Evolutionary conservation across 2,888 invertebrate genomes (phyloP).

Genomic region (Thymelicus lineola): DNA sequence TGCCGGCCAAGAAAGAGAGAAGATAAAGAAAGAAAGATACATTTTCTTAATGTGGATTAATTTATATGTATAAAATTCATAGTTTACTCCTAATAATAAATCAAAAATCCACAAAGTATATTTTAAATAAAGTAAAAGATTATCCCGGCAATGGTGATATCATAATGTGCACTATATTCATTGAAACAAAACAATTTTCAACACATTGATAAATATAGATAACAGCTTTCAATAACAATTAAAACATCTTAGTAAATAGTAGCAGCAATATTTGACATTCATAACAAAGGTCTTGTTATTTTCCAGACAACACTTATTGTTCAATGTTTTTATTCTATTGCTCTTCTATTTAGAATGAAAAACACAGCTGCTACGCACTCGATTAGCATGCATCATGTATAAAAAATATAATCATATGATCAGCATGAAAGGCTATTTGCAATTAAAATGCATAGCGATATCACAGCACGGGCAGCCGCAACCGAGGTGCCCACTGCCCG

Average conservation of each 20-base stretch:
- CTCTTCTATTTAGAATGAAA: slow-evolving; percentile 13
- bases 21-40: no score
- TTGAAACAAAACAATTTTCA: background rate
- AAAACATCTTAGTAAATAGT: slow-evolving; percentile 1
- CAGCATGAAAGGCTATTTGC: slow-evolving; percentile 11
- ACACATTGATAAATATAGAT: background rate
- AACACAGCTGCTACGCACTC: slow-evolving; percentile 21
- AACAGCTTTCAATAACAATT: background rate
- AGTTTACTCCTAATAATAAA: no score
- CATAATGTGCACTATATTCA: background rate
- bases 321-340: slow-evolving; percentile 21
- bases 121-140: no score
- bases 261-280: slow-evolving; percentile 15
- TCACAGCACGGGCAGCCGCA: slow-evolving; percentile 3
- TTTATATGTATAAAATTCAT: no score
- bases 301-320: slow-evolving; percentile 11
- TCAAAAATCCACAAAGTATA: no score
- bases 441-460: slow-evolving; percentile 25
- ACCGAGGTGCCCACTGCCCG: slow-evolving; percentile 4
- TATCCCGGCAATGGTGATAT: no score
- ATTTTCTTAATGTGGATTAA: no score
- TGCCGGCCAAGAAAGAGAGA: no score
- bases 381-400: slow-evolving; percentile 24
- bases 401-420: slow-evolving; percentile 1
- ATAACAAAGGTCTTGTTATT: slow-evolving; percentile 37